These are phyloP conservation scores for Scaptomyza montana DNA, from an alignment of 1,140 invertebrate genomes.

Conservation along the genomic window DNA sequence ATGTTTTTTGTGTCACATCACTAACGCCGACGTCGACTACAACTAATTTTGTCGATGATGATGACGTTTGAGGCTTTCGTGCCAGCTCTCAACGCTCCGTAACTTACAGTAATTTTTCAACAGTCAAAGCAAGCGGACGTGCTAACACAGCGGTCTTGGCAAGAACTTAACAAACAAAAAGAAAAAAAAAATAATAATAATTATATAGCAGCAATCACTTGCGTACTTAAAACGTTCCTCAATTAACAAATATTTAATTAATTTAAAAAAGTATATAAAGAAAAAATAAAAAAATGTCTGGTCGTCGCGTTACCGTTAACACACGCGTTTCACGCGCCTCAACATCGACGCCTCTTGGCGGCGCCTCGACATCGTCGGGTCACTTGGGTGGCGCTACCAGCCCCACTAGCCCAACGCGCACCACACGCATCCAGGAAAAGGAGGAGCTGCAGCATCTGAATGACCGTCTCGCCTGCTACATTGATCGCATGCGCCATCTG, in stretches of 20 bases:
- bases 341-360: conserved; percentile 75
- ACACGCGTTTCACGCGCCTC: conserved; percentile 78
- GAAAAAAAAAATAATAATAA: conserved; percentile 5
- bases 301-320: conserved; percentile 72
- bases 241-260: conserved; percentile 16
- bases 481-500: conserved; percentile 95
- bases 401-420: conserved; percentile 91
- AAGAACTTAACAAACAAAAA: conserved; percentile 5
- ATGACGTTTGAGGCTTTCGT: conserved; percentile 53
- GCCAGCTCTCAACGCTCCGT: conserved; percentile 34
- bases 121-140: conserved; percentile 69
- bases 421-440: conserved; percentile 96
- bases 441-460: conserved; percentile 96
- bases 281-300: conserved; percentile 65
- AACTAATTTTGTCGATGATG: conserved; percentile 77
- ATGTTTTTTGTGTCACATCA: too few species aligned
- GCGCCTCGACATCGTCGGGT: conserved; percentile 56
- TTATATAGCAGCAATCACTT: background rate
- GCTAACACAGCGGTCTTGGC: conserved; percentile 8
- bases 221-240: conserved; percentile 61
- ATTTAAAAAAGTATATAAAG: conserved; percentile 7
- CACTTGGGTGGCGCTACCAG: conserved; percentile 60
- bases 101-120: conserved; percentile 66
- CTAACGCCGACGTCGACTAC: conserved; percentile 30
- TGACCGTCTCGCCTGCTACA: conserved; percentile 97